These are phyloP conservation scores for Trachelus tabidus DNA, from an alignment of 2,888 invertebrate species.

Conservation along the genomic window DNA sequence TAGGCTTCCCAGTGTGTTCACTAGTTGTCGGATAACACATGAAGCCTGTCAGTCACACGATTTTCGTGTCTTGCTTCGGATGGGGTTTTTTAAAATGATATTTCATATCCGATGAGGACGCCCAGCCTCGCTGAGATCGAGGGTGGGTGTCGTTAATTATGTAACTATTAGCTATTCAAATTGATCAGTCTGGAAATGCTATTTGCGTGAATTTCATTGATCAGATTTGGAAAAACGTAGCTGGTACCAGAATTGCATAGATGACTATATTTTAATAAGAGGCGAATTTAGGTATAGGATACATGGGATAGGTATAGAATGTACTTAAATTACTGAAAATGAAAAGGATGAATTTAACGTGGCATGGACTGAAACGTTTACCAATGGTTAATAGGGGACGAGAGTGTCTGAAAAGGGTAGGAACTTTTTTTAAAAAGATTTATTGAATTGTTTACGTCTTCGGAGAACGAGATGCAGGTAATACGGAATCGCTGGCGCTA, in stretches of 20 bases:
- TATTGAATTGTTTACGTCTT: slow-evolving; percentile 52
- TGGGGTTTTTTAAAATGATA: neutral
- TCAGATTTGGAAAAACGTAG: neutral
- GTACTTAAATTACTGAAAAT: neutral
- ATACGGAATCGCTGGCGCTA: neutral
- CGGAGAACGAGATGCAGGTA: neutral
- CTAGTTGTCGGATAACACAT: slow-evolving; percentile 43
- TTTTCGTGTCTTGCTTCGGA: slow-evolving; percentile 20
- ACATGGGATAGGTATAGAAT: neutral
- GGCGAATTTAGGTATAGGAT: neutral
- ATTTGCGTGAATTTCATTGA: neutral
- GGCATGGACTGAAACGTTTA: neutral
- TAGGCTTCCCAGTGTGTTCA: slow-evolving; percentile 42
- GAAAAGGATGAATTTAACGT: neutral
- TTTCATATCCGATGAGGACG: neutral
- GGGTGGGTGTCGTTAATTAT: neutral
- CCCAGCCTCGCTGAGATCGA: neutral
- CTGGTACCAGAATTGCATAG: neutral
- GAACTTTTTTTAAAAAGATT: slow-evolving; percentile 44
- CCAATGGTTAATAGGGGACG: neutral
- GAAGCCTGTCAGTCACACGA: slow-evolving; percentile 47
- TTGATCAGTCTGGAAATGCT: neutral
- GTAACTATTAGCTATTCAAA: neutral
- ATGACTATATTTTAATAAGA: neutral
- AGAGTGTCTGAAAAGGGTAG: slow-evolving; percentile 25